A percentile compares a stretch with the other conserved stretches of the same genome.
phyloP scores from a whole-genome alignment of 2,113 vertebrate species.

The Paracyprichromis sp. region DNA sequence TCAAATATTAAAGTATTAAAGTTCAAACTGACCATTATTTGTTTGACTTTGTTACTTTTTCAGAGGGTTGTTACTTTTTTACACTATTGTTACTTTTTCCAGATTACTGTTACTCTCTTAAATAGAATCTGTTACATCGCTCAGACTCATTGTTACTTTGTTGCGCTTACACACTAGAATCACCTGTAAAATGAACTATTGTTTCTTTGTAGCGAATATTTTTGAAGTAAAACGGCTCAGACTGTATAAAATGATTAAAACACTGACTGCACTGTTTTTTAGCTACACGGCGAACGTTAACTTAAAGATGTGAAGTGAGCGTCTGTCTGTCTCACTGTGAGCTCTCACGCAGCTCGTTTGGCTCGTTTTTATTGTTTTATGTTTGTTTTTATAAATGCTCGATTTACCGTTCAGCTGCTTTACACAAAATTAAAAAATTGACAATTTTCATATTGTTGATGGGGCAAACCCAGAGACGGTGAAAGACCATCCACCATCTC shows the following conservation, averaged over 20 bases:
- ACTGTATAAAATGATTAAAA: neutral
- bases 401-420: neutral
- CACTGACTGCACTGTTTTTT: neutral
- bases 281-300: rapidly evolving
- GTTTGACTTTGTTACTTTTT: neutral
- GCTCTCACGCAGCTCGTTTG: neutral
- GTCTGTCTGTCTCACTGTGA: neutral
- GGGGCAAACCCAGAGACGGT: neutral
- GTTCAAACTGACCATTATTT: neutral
- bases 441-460: neutral
- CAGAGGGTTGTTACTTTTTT: neutral
- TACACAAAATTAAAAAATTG: neutral
- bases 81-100: neutral
- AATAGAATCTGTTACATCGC: neutral
- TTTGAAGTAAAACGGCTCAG: neutral
- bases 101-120: neutral
- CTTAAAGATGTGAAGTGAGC: neutral
- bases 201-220: neutral
- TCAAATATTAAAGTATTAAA: neutral
- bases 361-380: neutral
- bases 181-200: rapidly evolving
- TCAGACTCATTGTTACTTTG: neutral
- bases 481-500: neutral
- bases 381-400: neutral
- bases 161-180: neutral